A percentile compares a stretch with the other conserved stretches of the same genome.
These are phyloP conservation scores for Bilobella aurantiaca DNA, from an alignment of 1,140 invertebrate genomes.

Conservation along the genomic window DNA sequence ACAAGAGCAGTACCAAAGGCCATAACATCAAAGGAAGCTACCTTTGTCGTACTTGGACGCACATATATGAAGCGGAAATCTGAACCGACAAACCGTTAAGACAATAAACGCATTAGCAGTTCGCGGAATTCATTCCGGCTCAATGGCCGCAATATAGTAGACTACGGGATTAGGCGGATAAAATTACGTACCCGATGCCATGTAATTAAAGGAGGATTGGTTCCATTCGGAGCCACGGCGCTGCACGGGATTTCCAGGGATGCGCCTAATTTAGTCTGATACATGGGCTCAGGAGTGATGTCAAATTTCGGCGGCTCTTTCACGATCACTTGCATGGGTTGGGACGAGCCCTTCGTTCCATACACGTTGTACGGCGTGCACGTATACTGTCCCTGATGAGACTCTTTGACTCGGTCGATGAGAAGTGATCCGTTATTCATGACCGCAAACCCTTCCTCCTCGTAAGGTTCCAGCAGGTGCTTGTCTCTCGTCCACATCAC, in stretches of 20 bases:
- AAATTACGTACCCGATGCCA: conserved; percentile 86
- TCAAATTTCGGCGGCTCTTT: conserved; percentile 78
- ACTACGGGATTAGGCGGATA: too few species aligned
- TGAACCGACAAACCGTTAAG: too few species aligned
- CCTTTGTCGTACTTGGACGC: too few species aligned
- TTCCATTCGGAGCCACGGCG: conserved; percentile 77
- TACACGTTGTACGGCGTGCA: conserved; percentile 39
- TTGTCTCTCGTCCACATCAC: conserved; percentile 95
- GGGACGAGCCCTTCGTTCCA: conserved; percentile 69
- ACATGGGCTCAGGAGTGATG: conserved; percentile 71
- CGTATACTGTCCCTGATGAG: conserved; percentile 57
- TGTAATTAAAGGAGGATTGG: conserved; percentile 74
- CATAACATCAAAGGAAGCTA: too few species aligned
- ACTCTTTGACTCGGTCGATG: conserved; percentile 42
- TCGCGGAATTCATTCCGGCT: too few species aligned
- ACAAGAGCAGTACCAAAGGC: too few species aligned
- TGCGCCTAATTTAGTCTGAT: conserved; percentile 76
- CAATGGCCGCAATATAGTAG: too few species aligned
- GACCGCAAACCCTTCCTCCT: conserved; percentile 80
- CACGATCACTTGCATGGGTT: conserved; percentile 89
- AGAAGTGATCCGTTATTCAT: conserved; percentile 88
- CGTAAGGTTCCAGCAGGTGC: conserved; percentile 78
- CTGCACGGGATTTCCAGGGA: conserved; percentile 88
- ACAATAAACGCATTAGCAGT: too few species aligned
- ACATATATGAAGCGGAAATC: too few species aligned